phyloP scores from a whole-genome alignment of 2,797 vertebrate genomes.

The Crax fasciolata region DNA sequence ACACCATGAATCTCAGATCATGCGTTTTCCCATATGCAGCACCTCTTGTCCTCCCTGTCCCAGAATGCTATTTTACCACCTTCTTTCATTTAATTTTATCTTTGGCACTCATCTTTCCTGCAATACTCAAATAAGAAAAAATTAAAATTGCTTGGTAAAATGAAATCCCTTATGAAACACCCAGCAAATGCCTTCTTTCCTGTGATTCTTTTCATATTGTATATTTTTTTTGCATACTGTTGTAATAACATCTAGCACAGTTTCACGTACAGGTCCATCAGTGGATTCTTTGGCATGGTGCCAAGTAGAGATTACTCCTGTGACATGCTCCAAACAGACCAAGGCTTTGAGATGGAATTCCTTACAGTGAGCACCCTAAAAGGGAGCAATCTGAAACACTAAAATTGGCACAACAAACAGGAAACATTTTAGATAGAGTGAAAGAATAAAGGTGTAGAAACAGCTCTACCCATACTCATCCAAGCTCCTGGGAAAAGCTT shows the following conservation, averaged over 20 bases:
- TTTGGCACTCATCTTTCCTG: constrained; percentile 27
- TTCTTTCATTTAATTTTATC: constrained; percentile 51
- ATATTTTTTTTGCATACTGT: not conserved
- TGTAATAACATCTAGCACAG: not conserved
- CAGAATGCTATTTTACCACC: constrained; percentile 2
- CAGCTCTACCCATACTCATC: not conserved
- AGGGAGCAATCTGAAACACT: not conserved
- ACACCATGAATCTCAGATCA: constrained; percentile 24
- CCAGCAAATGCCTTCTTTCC: constrained; percentile 32
- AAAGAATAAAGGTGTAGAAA: not conserved
- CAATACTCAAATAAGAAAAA: not conserved
- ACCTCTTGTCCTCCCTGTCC: constrained; percentile 54
- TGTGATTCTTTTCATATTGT: not conserved
- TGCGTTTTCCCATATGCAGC: constrained; percentile 46
- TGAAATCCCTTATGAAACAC: constrained; percentile 17
- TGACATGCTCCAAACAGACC: not conserved
- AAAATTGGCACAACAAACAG: not conserved
- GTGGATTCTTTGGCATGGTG: not conserved
- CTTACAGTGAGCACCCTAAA: not conserved
- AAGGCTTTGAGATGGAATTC: not conserved
- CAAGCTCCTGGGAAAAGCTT: not conserved
- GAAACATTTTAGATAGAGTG: not conserved
- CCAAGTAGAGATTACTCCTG: not conserved
- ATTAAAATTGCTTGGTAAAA: not conserved
- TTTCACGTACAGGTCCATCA: not conserved